Evolutionary conservation across 2,797 vertebrate genomes (phyloP), one percentile per base, ranked within the genome.

Genomic region (Podarcis siculus): DNA sequence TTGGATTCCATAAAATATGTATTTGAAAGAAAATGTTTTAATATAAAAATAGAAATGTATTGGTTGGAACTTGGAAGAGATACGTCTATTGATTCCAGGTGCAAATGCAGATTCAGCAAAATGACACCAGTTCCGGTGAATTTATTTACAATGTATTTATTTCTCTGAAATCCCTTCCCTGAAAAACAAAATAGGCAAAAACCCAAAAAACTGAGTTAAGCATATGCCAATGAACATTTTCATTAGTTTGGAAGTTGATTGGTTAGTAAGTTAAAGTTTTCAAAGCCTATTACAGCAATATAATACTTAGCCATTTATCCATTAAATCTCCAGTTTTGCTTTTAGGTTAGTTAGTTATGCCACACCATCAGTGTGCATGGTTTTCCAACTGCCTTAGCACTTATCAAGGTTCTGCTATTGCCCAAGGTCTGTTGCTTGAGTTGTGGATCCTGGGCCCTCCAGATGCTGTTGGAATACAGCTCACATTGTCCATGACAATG

Each of bases 51-150:
- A 64, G 2, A 84, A 89, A 49, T 76, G 0, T 90, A 9, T 76
- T 69, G 37, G 82, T 87, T 89, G 6, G 9, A 69, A 69, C 66
- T 69, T 69, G 23, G 23, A 30, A 30, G 87, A 90, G 66, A 78
- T 77, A 80, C 3, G 32, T 3, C 67, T 82, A 84, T 5, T 89
- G 79, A 72, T 92, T 91, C 88, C 83, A 91, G 80, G 86, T 86
- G 3, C 39, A 89, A 87, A 73, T 32, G 2, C 71, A 13, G 10
- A 87, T 86, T 92, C 71, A 90, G 8, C 3, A 88, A 91, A 92
- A 84, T 49, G 0, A 58, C 2, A 30, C 76, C 85, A 19, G 25
- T 90, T 91, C 90, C 30, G 73, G 4, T 75, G 55, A 80, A 55
- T 85, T 66, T 81, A 42, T 61, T 91, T 2, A 69, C 66, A 21